A percentile compares a stretch with the other conserved stretches of the same genome.
Conservation (phyloP, 1,140 invertebrate species). For the Phenacoccus solenopsis region DNA sequence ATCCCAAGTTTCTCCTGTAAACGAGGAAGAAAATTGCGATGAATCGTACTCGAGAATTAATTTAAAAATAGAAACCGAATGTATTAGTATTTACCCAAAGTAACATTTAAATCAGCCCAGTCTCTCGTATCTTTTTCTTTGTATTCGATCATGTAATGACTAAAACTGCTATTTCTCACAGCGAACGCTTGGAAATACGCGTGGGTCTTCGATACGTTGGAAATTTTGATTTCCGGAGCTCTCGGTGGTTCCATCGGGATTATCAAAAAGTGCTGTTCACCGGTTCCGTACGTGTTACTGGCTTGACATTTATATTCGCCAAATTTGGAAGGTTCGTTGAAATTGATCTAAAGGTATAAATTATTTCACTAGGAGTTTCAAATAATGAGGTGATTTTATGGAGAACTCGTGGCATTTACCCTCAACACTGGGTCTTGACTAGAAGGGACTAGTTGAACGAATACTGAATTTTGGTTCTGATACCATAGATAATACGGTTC, state of each 20-base stretch:
- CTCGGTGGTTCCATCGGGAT: not conserved
- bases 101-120: not conserved
- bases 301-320: not conserved
- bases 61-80: too few species aligned
- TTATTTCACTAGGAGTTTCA: not conserved
- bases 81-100: not conserved
- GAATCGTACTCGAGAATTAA: too few species aligned
- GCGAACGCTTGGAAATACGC: not conserved
- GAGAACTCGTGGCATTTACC: too few species aligned
- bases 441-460: too few species aligned
- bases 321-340: not conserved
- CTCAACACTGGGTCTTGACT: too few species aligned
- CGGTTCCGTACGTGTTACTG: not conserved
- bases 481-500: not conserved
- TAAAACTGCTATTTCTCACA: not conserved
- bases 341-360: not conserved
- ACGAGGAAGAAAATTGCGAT: not conserved
- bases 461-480: not conserved
- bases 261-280: not conserved
- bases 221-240: not conserved
- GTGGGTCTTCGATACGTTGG: not conserved
- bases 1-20: not conserved
- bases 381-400: too few species aligned
- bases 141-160: not conserved
- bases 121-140: not conserved